These are phyloP conservation scores for Promerops cafer DNA, from an alignment of 2,113 vertebrate genomes.

Conservation along the genomic window DNA sequence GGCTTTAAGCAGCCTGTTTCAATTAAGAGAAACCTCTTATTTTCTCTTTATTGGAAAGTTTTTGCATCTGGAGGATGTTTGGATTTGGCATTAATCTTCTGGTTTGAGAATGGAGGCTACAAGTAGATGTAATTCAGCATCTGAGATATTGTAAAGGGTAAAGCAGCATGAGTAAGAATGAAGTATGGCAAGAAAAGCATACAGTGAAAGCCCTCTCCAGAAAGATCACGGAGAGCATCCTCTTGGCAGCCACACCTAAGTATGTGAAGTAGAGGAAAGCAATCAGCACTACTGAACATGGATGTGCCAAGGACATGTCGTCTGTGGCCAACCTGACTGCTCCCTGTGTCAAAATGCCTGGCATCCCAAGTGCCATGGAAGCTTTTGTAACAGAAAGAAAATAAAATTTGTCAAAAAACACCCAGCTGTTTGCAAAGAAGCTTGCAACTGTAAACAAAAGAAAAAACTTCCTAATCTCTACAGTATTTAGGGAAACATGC, in stretches of 20 bases:
- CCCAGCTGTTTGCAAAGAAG: not conserved
- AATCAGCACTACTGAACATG: not conserved
- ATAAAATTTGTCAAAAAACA: not conserved
- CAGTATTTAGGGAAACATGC: not conserved
- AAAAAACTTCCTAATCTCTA: not conserved
- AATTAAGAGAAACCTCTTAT: not conserved
- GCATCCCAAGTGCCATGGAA: not conserved
- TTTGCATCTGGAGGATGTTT: not conserved
- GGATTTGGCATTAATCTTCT: not conserved
- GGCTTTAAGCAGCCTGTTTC: not conserved
- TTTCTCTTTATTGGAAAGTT: not conserved
- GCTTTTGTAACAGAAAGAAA: not conserved
- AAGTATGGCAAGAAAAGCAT: not conserved
- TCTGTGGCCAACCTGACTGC: not conserved
- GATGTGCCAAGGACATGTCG: not conserved
- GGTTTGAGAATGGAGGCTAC: not conserved
- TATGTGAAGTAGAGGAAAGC: fast-evolving
- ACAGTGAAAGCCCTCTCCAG: not conserved
- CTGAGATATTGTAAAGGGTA: not conserved
- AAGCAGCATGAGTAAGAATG: not conserved
- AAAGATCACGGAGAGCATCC: not conserved
- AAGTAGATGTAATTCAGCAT: not conserved
- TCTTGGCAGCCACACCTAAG: not conserved
- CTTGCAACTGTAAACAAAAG: not conserved
- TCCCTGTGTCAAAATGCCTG: not conserved